Base-by-base conservation (phyloP, 2,113 vertebrate genomes). In the Myotis brandtii region DNA sequence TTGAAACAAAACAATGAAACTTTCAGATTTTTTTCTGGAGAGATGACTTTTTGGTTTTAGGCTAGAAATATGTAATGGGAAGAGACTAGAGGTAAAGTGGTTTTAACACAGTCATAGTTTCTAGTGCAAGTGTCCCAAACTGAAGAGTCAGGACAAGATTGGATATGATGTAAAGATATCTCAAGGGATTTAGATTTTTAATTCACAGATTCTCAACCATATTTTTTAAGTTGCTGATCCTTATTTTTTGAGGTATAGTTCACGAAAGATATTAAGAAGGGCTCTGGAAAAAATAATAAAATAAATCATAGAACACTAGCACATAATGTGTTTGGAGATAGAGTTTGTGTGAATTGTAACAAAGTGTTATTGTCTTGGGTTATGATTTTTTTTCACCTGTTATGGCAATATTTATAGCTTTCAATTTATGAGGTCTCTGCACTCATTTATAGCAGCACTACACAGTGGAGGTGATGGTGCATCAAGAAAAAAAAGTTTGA, bases 41-140 rank as follows among this genome's bases (percentile, higher is more conserved):
- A 93, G 34, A 69, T 95, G 30, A 73, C 52, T 90, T 90, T 96
- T 97, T 88, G 7, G 80, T 97, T 94, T 94, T 4, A 88, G 64
- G 37, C 23, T 92, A 93, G 72, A 96, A 52, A 54, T 94, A 81
- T 46, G 77, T 94, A 86, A 52, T 88, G 66, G 64, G 54, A 79
- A 89, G 87, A 93, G 50, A 48, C 10, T 62, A 43, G 70, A 62
- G 27, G 13, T 81, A 67, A 89, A 92, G 43, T 90, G 43, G 11
- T 59, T 95, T 91, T 79, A 89, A 72, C 23, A 54, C 0, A 46
- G 23, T 86, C 69, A 30, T 70, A 56, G 67, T 89, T 72, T 86
- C 23, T 75, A 59, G 12, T 79, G 8, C 50, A 3, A 69, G 50
- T 91, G 14, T 89, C 54, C 20, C 32, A 85, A 52, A 64, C 54